A percentile compares a stretch with the other conserved stretches of the same genome.
Conservation (phyloP, 1,140 invertebrate species). For the Aphelinus atriplicis region DNA sequence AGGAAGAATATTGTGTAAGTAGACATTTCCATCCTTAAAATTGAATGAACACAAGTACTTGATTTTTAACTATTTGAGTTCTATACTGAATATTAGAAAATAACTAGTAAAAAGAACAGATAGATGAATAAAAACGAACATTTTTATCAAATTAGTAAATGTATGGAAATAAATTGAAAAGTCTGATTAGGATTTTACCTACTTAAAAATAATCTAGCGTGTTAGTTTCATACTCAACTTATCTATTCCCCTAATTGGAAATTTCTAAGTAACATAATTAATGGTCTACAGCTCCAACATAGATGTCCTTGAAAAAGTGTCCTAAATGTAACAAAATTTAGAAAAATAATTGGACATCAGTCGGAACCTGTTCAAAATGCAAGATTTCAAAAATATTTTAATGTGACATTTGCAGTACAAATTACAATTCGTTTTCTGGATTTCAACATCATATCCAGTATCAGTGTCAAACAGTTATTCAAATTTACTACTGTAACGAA, state of each 20-base stretch:
- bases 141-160: background rate
- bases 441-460: background rate
- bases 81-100: background rate
- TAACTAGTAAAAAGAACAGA: too few species aligned
- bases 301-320: background rate
- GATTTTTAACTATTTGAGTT: background rate
- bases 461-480: background rate
- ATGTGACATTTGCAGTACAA: conserved; percentile 20
- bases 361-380: background rate
- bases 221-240: background rate
- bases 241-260: too few species aligned
- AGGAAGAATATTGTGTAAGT: background rate
- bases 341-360: background rate
- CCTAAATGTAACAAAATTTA: background rate
- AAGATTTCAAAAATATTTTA: background rate
- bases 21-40: background rate
- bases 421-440: conserved; percentile 14
- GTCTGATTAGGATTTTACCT: background rate
- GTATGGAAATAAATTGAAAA: too few species aligned
- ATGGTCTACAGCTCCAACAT: background rate
- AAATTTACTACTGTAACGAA: conserved; percentile 15
- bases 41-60: background rate
- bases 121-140: background rate
- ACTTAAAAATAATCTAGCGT: background rate
- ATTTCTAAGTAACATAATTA: background rate